phyloP scores from a whole-genome alignment of 2,113 vertebrate genomes.

The Typhlomys cinereus region DNA sequence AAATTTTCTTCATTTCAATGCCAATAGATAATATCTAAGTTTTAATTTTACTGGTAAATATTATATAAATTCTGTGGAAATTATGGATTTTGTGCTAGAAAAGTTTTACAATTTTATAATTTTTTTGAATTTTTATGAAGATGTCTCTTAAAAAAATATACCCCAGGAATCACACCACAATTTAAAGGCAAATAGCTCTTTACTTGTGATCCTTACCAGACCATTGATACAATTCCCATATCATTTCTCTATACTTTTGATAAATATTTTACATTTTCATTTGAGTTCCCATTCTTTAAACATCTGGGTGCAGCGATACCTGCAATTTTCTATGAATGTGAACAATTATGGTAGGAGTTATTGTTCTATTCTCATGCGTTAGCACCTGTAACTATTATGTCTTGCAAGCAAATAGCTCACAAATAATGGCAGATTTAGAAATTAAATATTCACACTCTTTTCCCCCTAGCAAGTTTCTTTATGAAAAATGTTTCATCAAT shows the following conservation, averaged over 20 bases:
- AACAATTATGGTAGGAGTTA: slow-evolving; percentile 47
- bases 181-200: slow-evolving; percentile 51
- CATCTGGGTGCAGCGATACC: slow-evolving; percentile 51
- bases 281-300: slow-evolving; percentile 62
- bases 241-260: slow-evolving; percentile 11
- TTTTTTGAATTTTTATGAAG: slow-evolving; percentile 17
- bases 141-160: slow-evolving; percentile 51
- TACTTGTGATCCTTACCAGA: not conserved
- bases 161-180: not conserved
- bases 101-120: slow-evolving; percentile 19
- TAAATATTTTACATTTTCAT: slow-evolving; percentile 56
- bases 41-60: slow-evolving; percentile 17
- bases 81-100: slow-evolving; percentile 20
- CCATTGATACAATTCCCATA: not conserved
- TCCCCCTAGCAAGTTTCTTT: slow-evolving; percentile 15
- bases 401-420: slow-evolving; percentile 56
- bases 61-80: slow-evolving; percentile 35
- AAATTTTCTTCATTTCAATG: slow-evolving; percentile 38
- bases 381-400: slow-evolving; percentile 52
- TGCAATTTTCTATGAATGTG: slow-evolving; percentile 50
- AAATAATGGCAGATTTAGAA: slow-evolving; percentile 63
- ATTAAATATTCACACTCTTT: slow-evolving; percentile 30
- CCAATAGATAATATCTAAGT: slow-evolving; percentile 49
- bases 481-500: slow-evolving; percentile 44
- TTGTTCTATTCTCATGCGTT: slow-evolving; percentile 48